These are phyloP conservation scores for Tupaia chinensis DNA, from an alignment of 2,113 vertebrate genomes.

Conservation along the genomic window DNA sequence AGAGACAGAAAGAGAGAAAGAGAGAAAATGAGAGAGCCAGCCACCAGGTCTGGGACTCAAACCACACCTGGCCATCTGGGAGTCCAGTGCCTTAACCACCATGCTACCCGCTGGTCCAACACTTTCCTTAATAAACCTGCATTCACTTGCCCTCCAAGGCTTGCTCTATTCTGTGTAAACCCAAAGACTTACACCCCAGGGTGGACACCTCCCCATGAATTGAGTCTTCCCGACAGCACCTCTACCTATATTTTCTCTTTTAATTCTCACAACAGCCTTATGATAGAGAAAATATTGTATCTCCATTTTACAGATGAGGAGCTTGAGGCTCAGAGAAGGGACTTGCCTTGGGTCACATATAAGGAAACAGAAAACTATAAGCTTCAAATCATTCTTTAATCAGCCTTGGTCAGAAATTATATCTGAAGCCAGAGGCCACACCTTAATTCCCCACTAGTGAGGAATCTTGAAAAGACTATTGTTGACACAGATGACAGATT, in stretches of 20 bases:
- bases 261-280: slow-evolving; percentile 16
- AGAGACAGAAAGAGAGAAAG: too few relatives aligned
- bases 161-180: too few relatives aligned
- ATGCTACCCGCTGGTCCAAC: too few relatives aligned
- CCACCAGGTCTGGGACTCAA: too few relatives aligned
- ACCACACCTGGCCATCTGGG: too few relatives aligned
- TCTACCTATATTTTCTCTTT: neutral
- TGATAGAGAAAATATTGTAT: neutral
- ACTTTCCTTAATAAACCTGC: too few relatives aligned
- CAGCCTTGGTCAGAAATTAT: slow-evolving; percentile 23
- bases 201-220: too few relatives aligned
- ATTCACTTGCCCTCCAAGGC: too few relatives aligned
- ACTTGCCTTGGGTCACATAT: neutral
- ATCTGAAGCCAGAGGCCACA: slow-evolving; percentile 30
- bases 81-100: too few relatives aligned
- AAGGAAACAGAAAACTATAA: slow-evolving; percentile 59
- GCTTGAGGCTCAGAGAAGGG: neutral
- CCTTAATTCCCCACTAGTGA: neutral
- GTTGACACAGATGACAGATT: neutral
- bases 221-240: too few relatives aligned
- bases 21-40: too few relatives aligned
- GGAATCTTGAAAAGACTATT: neutral
- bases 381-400: neutral
- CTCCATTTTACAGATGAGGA: slow-evolving; percentile 40
- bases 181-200: too few relatives aligned